Base-by-base conservation (phyloP, 2,797 vertebrate genomes). In the Poecile montanus region DNA sequence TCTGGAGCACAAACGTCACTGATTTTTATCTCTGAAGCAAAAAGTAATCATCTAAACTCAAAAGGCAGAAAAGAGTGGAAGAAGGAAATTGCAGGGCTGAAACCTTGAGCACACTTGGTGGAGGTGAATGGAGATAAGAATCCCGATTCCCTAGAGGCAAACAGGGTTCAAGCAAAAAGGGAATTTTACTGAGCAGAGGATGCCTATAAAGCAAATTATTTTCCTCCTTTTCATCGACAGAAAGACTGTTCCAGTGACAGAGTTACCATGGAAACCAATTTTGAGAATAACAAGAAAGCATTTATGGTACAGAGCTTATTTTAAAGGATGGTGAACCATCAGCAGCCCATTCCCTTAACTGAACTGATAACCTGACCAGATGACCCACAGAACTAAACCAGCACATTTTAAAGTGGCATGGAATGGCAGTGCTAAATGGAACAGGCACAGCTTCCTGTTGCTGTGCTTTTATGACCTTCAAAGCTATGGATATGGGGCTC, bases 261-360 rank as follows among this genome's bases (percentile, higher is more conserved):
- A 50, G 66, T 96, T 92, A 76, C 95, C 87, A 88, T 88, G 82
- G 95, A 81, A 95, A 96, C 96, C 0, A 2, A 91, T 81, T 93
- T 84, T 38, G 60, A 92, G 85, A 90, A 32, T 60, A 93, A 85
- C 85, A 89, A 89, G 85, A 42, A 89, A 72, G 76, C 71, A 48
- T 88, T 86, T 83, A 70, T 50, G 50, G 40, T 51, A 91, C 80
- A 66, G 71, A 92, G 79, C 48, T 93, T 81, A 77, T 93, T 89
- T 91, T 84, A 73, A 89, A 81, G 19, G 76, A 62, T n/a, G 57
- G 62, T 14, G n/a, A 93, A 75, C 44, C 27, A 85, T 38, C n/a
- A 85, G 79, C 62, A 91, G 53, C 82, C 65, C 58, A 34, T 93
- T 80, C 38, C 40, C 32, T 21, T 83, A 47, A 68, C 15, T 45